Evolutionary conservation across 2,888 invertebrate species (phyloP), one percentile per base, ranked within the genome.

Genomic region (Mimachlamys varia): DNA sequence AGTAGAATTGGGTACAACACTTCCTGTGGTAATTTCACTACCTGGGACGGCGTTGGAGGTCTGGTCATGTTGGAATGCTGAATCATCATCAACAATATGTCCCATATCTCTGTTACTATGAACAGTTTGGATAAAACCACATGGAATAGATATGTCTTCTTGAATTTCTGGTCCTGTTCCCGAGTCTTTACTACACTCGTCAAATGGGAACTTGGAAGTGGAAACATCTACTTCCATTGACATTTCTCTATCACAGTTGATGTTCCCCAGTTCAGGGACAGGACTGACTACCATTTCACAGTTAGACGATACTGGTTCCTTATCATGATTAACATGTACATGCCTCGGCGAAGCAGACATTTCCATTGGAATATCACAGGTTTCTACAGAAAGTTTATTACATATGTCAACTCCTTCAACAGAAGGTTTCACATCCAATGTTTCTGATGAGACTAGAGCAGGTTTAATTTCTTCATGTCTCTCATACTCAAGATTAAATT

Each of bases 401-500:
- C 17, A 33, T 33, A 89, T 89, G 55, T 53, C 88, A 58, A 76
- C 33, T 33, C 33, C 76, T 76, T 76, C 76, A 0, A 7, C 15
- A 76, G 76, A 76, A 76, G 27, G 27, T 13, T 19, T 90, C n/a
- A 49, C 33, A 27, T 15, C 33, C 15, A 15, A 44, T 22, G 38
- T 55, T 88, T 62, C 49, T 27, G 27, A 1, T 62, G 37, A 17
- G 13, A 37, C 22, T 13, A 19, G 27, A 88, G n/a, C 55, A 17
- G 27, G 37, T 27, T 90, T n/a, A 12, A 4, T 22, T 15, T 76
- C 76, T 58, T 55, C n/a, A 33, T 17, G 53, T 33, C 76, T 89
- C 87, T 38, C 88, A 37, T 88, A n/a, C 90, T 88, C 88, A 17
- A 91, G 50, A n/a, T 90, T 89, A 89, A 92, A 89, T 89, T 92